Base-by-base conservation (phyloP, 2,888 invertebrate genomes). In the Hoplodrina blanda region DNA sequence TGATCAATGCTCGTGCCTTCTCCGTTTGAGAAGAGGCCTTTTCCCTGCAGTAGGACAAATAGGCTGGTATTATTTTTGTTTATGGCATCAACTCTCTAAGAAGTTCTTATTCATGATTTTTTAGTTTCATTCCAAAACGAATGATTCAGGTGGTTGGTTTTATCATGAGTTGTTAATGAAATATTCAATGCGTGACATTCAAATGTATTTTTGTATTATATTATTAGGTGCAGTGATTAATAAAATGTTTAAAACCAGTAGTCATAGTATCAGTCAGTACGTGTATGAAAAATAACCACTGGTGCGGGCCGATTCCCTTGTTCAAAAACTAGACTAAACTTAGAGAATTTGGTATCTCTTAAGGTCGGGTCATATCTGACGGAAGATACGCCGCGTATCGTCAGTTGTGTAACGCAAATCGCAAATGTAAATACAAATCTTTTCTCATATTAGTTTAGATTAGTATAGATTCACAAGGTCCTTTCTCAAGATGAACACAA, bases 121-220 rank as follows among this genome's bases (percentile, higher is more conserved):
- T 37, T 37, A 8, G 37, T 33, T 33, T 33, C 33, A 33, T 33
- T 33, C 33, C 33, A 33, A 33, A 33, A 2, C 33, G 33, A 33
- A 4, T 37, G 37, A 37, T 37, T 37, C 37, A 37, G 37, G 37
- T 65, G 46, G 41, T 54, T 50, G 11, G 41, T 56, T 59, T 50
- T 62, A 65, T 68, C 52, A 53, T 60, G 76, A 80, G 50, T 53
- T 56, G 67, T 68, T 76, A 60, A 62, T 76, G 64, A 62, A 71
- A 75, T 56, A 75, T 78, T 64, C 55, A 25, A 55, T 66, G 66
- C 54, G 52, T 65, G 76, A 55, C 69, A 78, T 76, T 70, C 69
- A 62, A 65, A 67, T 61, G 50, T 80, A 78, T 70, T 76, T 77
- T 78, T 49, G 52, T 41, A 44, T 30, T 60, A 63, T 79, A 78